phyloP scores from a whole-genome alignment of 2,888 invertebrate genomes.

The Isoperla grammatica region DNA sequence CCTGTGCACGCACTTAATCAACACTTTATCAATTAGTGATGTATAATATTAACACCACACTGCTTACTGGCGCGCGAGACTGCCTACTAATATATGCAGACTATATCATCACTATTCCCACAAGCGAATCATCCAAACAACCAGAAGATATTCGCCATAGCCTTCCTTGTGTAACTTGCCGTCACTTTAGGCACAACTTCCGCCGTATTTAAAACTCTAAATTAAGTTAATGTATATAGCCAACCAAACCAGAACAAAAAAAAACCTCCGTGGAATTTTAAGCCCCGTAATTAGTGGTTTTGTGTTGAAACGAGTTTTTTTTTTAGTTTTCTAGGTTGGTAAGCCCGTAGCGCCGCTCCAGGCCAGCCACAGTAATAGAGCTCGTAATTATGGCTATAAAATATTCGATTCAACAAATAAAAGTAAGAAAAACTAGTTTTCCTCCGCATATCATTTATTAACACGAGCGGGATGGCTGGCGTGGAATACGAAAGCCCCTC shows the following conservation, averaged over 20 bases:
- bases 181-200: too few relatives aligned
- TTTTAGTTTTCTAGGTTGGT: background rate
- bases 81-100: background rate
- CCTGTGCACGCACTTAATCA: too few relatives aligned
- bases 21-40: too few relatives aligned
- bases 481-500: background rate
- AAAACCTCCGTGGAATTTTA: background rate
- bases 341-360: background rate
- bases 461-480: background rate
- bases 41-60: too few relatives aligned
- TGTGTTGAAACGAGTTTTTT: conserved; percentile 6
- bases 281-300: conserved; percentile 1
- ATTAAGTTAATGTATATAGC: conserved; percentile 4
- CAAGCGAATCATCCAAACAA: too few relatives aligned
- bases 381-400: conserved; percentile 3
- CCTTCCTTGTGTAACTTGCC: too few relatives aligned
- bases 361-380: background rate
- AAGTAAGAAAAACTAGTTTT: background rate
- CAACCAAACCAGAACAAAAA: background rate
- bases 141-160: too few relatives aligned
- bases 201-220: background rate
- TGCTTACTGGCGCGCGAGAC: too few relatives aligned
- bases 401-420: conserved; percentile 6
- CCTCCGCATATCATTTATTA: background rate
- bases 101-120: too few relatives aligned